phyloP scores from a whole-genome alignment of 2,888 invertebrate species.

The Colletes collaris region DNA sequence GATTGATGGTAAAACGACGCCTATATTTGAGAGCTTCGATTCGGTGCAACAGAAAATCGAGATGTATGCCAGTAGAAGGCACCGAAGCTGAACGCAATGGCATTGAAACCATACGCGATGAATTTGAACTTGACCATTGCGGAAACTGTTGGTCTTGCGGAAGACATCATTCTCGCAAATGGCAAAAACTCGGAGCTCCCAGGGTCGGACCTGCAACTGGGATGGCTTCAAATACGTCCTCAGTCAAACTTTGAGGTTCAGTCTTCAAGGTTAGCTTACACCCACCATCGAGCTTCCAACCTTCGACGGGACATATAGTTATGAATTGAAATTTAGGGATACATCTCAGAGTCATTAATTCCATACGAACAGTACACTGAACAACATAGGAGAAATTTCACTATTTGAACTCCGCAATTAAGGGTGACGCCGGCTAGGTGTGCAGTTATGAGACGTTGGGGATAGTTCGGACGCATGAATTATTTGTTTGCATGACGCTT shows the following conservation, averaged over 20 bases:
- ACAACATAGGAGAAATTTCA: neutral
- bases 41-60: neutral
- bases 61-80: neutral
- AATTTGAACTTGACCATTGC: neutral
- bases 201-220: neutral
- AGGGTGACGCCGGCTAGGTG: neutral
- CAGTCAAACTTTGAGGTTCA: neutral
- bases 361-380: neutral
- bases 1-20: too few relatives aligned
- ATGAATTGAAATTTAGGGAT: neutral
- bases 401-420: neutral
- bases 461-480: neutral
- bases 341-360: neutral
- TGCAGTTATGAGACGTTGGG: slow-evolving; percentile 2
- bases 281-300: neutral
- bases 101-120: neutral
- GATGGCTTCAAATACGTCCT: neutral
- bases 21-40: neutral
- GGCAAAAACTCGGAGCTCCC: neutral
- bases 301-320: neutral
- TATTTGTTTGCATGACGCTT: neutral
- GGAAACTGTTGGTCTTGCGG: too few relatives aligned
- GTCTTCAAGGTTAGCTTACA: neutral
- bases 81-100: neutral
- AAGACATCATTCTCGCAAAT: too few relatives aligned